Evolutionary conservation across 2,797 vertebrate species (phyloP).

Genomic region (Arremon brunneinucha): DNA sequence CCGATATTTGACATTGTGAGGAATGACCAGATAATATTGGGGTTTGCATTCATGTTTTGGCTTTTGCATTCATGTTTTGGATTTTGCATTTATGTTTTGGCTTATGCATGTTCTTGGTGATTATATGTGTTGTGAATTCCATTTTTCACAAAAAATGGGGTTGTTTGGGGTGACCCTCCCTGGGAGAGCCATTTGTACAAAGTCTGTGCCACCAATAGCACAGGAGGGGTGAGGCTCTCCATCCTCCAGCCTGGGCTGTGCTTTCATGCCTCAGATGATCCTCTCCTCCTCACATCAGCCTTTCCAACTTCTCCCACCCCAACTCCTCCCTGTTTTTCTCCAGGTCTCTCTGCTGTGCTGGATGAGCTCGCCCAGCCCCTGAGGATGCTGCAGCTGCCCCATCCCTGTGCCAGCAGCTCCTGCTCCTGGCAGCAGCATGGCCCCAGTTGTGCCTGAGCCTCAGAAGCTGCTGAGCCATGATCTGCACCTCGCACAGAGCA

Average conservation of each 20-base stretch:
- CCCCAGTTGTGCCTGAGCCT: background rate
- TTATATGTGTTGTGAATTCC: background rate
- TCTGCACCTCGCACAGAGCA: background rate
- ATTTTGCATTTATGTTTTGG: background rate
- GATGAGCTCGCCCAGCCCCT: background rate
- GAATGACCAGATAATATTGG: background rate
- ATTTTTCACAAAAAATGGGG: background rate
- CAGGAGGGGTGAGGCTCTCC: background rate
- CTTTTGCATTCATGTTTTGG: background rate
- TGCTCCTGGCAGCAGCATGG: background rate
- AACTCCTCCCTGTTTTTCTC: background rate
- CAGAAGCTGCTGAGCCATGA: fast-evolving
- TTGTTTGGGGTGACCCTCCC: fast-evolving
- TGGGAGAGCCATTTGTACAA: background rate
- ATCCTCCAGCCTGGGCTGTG: background rate
- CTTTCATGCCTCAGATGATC: background rate
- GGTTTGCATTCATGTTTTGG: background rate
- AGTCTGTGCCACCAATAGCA: background rate
- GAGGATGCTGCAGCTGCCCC: background rate
- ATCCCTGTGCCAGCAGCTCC: background rate
- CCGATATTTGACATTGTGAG: background rate
- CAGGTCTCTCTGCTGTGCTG: background rate
- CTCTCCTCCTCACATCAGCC: background rate
- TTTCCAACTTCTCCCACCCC: background rate
- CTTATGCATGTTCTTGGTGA: background rate